Evolutionary conservation across 2,888 invertebrate species (phyloP).

Genomic region (Syritta pipiens): DNA sequence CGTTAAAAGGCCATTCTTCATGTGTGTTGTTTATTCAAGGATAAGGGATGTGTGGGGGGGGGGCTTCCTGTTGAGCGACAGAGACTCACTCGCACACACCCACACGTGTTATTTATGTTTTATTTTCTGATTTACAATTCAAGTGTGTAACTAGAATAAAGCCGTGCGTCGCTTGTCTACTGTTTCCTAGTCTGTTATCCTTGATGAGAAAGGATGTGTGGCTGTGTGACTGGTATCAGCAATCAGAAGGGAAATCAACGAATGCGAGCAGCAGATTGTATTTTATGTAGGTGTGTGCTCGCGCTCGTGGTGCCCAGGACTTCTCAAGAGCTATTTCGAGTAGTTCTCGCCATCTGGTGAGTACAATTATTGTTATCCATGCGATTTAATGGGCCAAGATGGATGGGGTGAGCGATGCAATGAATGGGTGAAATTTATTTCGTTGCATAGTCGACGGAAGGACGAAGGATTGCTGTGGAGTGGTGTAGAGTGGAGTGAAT

Average conservation of each 20-base stretch:
- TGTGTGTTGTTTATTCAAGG: slow-evolving; percentile 64
- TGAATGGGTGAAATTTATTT: slow-evolving; percentile 55
- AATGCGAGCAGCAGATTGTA: slow-evolving; percentile 52
- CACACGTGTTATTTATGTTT: slow-evolving; percentile 53
- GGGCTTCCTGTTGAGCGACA: slow-evolving; percentile 3
- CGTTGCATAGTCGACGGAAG: neutral
- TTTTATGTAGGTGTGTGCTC: too few relatives aligned
- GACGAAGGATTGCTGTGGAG: too few relatives aligned
- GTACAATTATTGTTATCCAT: slow-evolving; percentile 60
- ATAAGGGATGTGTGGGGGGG: slow-evolving; percentile 27
- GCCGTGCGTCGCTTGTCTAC: slow-evolving; percentile 48
- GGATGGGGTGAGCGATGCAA: slow-evolving; percentile 31
- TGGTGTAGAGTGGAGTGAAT: too few relatives aligned
- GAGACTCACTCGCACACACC: neutral
- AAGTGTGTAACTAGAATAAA: slow-evolving; percentile 63
- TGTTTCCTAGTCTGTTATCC: slow-evolving; percentile 11
- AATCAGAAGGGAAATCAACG: slow-evolving; percentile 58
- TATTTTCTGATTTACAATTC: slow-evolving; percentile 67
- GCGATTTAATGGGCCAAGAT: slow-evolving; percentile 39
- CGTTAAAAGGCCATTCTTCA: slow-evolving; percentile 66
- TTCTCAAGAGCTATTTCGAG: slow-evolving; percentile 38
- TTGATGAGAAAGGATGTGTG: slow-evolving; percentile 7
- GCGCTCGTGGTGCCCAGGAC: too few relatives aligned
- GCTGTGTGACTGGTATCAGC: too few relatives aligned
- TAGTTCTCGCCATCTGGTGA: slow-evolving; percentile 51